These are phyloP conservation scores for Drosophila setosimentum DNA, from an alignment of 2,888 invertebrate species.

Conservation along the genomic window DNA sequence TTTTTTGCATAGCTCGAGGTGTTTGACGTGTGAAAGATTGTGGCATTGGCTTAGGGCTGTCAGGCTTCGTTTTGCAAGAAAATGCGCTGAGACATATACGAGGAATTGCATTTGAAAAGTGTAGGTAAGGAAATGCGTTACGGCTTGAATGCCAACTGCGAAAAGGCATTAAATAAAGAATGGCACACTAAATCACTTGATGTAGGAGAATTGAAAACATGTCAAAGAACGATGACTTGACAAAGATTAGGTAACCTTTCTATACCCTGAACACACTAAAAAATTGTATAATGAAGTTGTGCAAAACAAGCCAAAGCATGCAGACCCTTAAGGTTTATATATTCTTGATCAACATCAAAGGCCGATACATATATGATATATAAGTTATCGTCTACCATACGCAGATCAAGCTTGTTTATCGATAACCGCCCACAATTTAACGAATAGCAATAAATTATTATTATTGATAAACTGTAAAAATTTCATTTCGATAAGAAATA, in stretches of 20 bases:
- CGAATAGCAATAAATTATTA: not conserved
- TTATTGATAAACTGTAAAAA: not conserved
- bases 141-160: constrained; percentile 9
- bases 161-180: constrained; percentile 8
- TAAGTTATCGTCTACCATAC: not conserved
- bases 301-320: not conserved
- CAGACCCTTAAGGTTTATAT: not conserved
- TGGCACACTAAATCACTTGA: not conserved
- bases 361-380: not conserved
- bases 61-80: constrained; percentile 43
- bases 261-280: not conserved
- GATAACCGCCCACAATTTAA: not conserved
- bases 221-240: not conserved
- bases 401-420: not conserved
- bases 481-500: not conserved
- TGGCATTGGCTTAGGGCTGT: constrained; percentile 65
- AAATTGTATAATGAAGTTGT: not conserved
- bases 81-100: constrained; percentile 36
- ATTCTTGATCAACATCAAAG: not conserved
- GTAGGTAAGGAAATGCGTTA: not conserved
- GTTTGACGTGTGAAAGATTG: constrained; percentile 58
- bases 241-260: not conserved
- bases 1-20: constrained; percentile 49
- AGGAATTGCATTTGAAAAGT: constrained; percentile 39
- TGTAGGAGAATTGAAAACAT: not conserved